phyloP scores from a whole-genome alignment of 2,888 invertebrate species.

The Dryobotodes eremita region DNA sequence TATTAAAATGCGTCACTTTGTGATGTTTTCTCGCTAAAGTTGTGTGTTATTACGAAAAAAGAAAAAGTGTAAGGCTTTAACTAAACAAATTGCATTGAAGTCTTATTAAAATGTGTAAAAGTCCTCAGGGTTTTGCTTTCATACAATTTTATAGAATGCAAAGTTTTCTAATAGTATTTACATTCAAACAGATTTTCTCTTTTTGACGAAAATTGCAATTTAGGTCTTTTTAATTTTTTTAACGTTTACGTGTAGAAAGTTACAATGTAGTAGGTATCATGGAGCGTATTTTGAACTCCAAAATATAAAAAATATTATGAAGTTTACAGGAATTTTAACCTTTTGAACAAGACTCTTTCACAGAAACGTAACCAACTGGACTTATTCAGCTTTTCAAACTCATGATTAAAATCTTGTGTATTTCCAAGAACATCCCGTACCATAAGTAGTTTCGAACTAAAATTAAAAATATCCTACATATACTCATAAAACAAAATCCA shows the following conservation, averaged over 20 bases:
- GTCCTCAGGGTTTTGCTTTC: constrained; percentile 34
- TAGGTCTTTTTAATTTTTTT: neutral
- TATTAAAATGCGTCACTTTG: constrained; percentile 64
- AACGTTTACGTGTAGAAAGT: neutral
- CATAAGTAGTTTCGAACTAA: neutral
- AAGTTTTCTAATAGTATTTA: constrained; percentile 38
- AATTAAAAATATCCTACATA: neutral
- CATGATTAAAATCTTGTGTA: neutral
- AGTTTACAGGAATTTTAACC: neutral
- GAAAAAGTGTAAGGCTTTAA: constrained; percentile 17
- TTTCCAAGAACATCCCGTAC: neutral
- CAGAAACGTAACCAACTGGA: too few species aligned
- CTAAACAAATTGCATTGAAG: constrained; percentile 59
- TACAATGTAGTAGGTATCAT: neutral
- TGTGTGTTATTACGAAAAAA: constrained; percentile 41
- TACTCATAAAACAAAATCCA: neutral
- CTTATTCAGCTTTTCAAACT: neutral
- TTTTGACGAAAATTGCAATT: constrained; percentile 13
- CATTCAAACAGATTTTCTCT: constrained; percentile 28
- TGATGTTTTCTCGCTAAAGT: constrained; percentile 52
- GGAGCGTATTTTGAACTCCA: neutral
- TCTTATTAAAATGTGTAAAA: constrained; percentile 51
- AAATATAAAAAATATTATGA: neutral
- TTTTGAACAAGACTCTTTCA: neutral
- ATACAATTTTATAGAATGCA: constrained; percentile 30